Evolutionary conservation across 1,140 invertebrate genomes (phyloP).

Genomic region (Drosophila lacertosa): DNA sequence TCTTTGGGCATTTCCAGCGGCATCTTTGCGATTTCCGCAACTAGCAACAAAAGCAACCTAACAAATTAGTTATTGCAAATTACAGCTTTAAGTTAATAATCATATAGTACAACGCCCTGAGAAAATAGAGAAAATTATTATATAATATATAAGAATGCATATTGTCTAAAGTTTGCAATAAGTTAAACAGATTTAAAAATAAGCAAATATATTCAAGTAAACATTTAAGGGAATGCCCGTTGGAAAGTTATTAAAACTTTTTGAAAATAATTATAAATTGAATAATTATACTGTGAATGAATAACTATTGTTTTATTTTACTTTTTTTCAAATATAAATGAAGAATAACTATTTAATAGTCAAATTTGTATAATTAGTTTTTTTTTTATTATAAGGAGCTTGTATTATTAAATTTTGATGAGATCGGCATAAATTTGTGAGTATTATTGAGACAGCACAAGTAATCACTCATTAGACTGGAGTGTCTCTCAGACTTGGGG

Average conservation of each 20-base stretch:
- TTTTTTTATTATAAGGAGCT: too few relatives aligned
- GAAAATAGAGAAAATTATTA: neutral
- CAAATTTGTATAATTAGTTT: too few relatives aligned
- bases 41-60: slow-evolving; percentile 5
- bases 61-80: slow-evolving; percentile 13
- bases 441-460: slow-evolving; percentile 9
- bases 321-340: too few relatives aligned
- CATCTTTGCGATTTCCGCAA: slow-evolving; percentile 6
- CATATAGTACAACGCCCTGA: neutral
- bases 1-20: neutral
- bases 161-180: too few relatives aligned
- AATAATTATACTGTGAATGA: too few relatives aligned
- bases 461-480: slow-evolving; percentile 11
- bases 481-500: neutral
- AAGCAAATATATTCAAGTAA: too few relatives aligned
- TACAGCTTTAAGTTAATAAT: neutral
- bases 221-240: too few relatives aligned
- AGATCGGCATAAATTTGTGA: neutral
- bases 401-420: neutral
- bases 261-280: neutral
- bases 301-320: too few relatives aligned
- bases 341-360: neutral
- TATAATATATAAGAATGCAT: too few relatives aligned
- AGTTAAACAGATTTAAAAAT: too few relatives aligned
- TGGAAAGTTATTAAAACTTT: too few relatives aligned